A percentile compares a stretch with the other conserved stretches of the same genome.
phyloP scores from a whole-genome alignment of 2,888 invertebrate genomes.

The Drosophila fungiperda region DNA sequence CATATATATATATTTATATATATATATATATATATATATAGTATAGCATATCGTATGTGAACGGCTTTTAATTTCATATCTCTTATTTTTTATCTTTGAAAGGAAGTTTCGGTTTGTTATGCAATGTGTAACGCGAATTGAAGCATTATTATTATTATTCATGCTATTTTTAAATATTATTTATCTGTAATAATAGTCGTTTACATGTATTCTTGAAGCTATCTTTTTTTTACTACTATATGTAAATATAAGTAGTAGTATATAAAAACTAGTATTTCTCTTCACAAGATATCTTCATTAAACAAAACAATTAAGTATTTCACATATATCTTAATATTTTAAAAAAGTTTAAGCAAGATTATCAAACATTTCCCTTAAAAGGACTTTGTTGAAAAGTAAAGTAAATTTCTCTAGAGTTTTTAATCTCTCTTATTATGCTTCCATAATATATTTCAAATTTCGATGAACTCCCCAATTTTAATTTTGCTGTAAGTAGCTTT shows the following conservation, averaged over 20 bases:
- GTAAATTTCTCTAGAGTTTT: neutral
- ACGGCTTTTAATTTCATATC: slow-evolving; percentile 72
- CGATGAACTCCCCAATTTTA: neutral
- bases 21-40: neutral
- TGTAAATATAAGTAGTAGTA: neutral
- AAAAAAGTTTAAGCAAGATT: neutral
- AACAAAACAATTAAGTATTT: neutral
- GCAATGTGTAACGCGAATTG: neutral
- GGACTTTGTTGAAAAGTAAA: neutral
- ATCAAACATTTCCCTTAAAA: accelerated
- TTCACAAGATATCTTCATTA: neutral
- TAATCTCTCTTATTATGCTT: neutral
- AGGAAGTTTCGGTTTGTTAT: neutral
- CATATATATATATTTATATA: neutral
- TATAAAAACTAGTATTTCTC: no score
- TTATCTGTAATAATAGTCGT: neutral
- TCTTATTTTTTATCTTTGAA: slow-evolving; percentile 21
- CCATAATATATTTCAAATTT: neutral
- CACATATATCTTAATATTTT: neutral
- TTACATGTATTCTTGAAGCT: neutral
- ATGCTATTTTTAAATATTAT: neutral
- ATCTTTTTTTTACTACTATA: neutral
- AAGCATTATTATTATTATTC: neutral
- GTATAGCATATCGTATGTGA: slow-evolving; percentile 47
- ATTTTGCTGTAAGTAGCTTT: neutral